Conservation (phyloP, 1,140 invertebrate genomes). For the Vanessa atalanta region DNA sequence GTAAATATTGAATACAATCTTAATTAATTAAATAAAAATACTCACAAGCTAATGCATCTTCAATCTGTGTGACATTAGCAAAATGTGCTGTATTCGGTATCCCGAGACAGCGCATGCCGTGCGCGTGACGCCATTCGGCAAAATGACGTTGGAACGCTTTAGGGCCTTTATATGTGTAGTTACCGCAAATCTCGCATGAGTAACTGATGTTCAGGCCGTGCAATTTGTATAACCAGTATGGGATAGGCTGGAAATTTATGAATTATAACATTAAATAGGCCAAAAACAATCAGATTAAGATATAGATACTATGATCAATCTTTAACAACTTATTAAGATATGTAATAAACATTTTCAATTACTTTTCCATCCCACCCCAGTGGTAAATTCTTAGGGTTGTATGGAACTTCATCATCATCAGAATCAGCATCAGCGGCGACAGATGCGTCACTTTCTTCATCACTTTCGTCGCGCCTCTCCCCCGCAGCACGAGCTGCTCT, state of each 20-base stretch:
- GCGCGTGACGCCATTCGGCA: conserved; percentile 99
- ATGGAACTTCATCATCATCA: conserved; percentile 94
- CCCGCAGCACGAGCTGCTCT: conserved; percentile 98
- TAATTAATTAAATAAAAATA: conserved; percentile 43
- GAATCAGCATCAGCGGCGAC: conserved; percentile 94
- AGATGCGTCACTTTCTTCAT: conserved; percentile 92
- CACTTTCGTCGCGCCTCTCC: conserved; percentile 95
- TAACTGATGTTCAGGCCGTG: conserved; percentile 99
- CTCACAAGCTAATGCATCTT: conserved; percentile 96
- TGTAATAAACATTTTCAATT: neutral
- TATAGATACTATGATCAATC: too few species aligned
- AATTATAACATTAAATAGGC: neutral
- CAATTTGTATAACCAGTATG: conserved; percentile 99
- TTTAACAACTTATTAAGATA: too few species aligned
- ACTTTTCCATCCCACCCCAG: conserved; percentile 99
- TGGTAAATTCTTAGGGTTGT: conserved; percentile 99
- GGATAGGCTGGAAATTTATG: conserved; percentile 77
- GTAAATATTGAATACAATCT: neutral
- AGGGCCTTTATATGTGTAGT: conserved; percentile 99
- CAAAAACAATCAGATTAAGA: too few species aligned
- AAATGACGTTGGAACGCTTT: conserved; percentile 99
- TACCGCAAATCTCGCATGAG: conserved; percentile 99
- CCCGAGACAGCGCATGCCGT: conserved; percentile 99
- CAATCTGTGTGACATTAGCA: conserved; percentile 99
- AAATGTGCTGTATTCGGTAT: conserved; percentile 99